Evolutionary conservation across 2,113 vertebrate genomes (phyloP).

Genomic region (Perccottus glenii): DNA sequence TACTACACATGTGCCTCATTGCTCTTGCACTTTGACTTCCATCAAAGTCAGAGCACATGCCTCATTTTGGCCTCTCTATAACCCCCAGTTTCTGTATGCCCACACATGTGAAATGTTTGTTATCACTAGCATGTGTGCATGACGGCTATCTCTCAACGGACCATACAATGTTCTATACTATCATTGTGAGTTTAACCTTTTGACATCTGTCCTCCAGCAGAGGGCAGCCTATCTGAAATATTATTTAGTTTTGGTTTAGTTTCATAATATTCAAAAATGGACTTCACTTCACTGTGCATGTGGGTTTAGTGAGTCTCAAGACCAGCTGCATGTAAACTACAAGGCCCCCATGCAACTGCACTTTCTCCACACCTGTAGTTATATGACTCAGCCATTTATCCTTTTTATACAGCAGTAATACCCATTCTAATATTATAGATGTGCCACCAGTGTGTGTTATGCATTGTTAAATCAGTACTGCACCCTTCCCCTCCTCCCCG

Average conservation of each 20-base stretch:
- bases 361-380: too few relatives aligned
- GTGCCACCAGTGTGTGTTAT: neutral
- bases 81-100: constrained; percentile 16
- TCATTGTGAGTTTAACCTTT: constrained; percentile 24
- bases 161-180: neutral
- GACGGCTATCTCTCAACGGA: too few relatives aligned
- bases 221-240: constrained; percentile 54
- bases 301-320: too few relatives aligned
- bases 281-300: too few relatives aligned
- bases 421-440: too few relatives aligned
- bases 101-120: neutral
- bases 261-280: too few relatives aligned
- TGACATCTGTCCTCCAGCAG: constrained; percentile 62
- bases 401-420: too few relatives aligned
- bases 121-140: neutral
- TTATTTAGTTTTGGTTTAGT: constrained; percentile 8
- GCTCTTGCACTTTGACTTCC: constrained; percentile 2
- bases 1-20: constrained; percentile 11
- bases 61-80: neutral
- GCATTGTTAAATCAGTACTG: too few relatives aligned
- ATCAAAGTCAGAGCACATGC: constrained; percentile 1
- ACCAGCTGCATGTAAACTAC: too few relatives aligned
- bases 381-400: too few relatives aligned
- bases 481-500: constrained; percentile 12
- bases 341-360: too few relatives aligned